Percentiles rank a stretch among this genome's conserved stretches.
These are phyloP conservation scores for Potamilus streckersoni DNA, from an alignment of 1,140 invertebrate species.

Conservation along the genomic window DNA sequence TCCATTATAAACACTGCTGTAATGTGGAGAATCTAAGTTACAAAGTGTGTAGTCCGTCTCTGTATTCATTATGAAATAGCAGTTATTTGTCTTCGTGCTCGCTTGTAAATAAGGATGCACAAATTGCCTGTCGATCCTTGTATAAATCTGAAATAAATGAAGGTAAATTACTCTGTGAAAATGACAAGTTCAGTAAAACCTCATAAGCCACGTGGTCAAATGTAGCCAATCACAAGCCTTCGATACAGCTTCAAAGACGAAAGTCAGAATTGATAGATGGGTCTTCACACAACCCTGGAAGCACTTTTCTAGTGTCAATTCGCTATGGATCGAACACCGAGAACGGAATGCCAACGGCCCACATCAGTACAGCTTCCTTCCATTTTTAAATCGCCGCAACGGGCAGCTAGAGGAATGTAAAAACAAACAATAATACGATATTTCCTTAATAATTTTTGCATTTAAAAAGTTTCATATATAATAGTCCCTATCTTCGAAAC, in stretches of 20 bases:
- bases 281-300: conserved; percentile 24
- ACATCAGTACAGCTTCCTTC: too few species aligned
- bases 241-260: conserved; percentile 37
- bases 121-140: conserved; percentile 60
- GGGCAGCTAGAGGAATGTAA: too few species aligned
- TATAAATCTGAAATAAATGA: conserved; percentile 66
- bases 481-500: too few species aligned
- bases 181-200: conserved; percentile 56
- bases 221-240: conserved; percentile 49
- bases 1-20: conserved; percentile 46
- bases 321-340: too few species aligned
- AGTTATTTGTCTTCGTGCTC: conserved; percentile 5
- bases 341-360: too few species aligned
- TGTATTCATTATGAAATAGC: conserved; percentile 51
- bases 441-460: too few species aligned
- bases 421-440: too few species aligned
- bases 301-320: conserved; percentile 10
- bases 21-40: conserved; percentile 57
- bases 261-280: conserved; percentile 45
- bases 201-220: conserved; percentile 48
- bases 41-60: conserved; percentile 59
- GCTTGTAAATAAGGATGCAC: conserved; percentile 44
- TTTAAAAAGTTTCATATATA: too few species aligned
- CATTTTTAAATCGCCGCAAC: too few species aligned
- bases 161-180: conserved; percentile 60